Percentiles rank a stretch among this genome's conserved stretches.
These are phyloP conservation scores for Tachuris rubrigastra DNA, from an alignment of 2,113 vertebrate genomes.

Conservation along the genomic window DNA sequence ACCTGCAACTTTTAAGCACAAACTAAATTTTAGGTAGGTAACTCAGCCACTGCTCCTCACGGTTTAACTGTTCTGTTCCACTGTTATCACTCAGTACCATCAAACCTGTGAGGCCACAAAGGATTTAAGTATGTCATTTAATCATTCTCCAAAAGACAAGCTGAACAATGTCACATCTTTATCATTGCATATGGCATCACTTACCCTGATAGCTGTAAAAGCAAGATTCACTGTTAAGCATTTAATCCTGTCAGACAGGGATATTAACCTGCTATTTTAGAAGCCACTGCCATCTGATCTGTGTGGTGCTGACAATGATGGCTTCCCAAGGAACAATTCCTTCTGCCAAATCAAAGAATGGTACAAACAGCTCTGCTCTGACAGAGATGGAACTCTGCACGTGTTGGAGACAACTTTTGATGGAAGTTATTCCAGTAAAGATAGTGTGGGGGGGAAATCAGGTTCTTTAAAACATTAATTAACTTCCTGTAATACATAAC, in stretches of 20 bases:
- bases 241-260: conserved; percentile 66
- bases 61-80: background rate
- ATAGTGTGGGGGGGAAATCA: background rate
- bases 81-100: background rate
- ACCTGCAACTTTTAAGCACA: background rate
- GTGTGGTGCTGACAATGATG: background rate
- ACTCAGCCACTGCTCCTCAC: background rate
- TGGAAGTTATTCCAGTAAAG: background rate
- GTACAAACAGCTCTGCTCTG: background rate
- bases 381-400: background rate
- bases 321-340: conserved; percentile 44
- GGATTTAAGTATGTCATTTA: conserved; percentile 52
- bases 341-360: background rate
- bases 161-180: conserved; percentile 64
- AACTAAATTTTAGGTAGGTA: background rate
- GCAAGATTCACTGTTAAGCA: conserved; percentile 52
- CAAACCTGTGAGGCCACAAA: conserved; percentile 28
- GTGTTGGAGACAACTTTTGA: background rate
- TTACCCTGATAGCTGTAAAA: conserved; percentile 56
- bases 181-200: conserved; percentile 60
- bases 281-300: conserved; percentile 56
- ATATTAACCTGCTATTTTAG: conserved; percentile 65
- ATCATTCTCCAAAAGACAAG: conserved; percentile 45
- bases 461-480: background rate
- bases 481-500: background rate